These are phyloP conservation scores for Mellivora capensis DNA, from an alignment of 2,113 vertebrate genomes.

Conservation along the genomic window DNA sequence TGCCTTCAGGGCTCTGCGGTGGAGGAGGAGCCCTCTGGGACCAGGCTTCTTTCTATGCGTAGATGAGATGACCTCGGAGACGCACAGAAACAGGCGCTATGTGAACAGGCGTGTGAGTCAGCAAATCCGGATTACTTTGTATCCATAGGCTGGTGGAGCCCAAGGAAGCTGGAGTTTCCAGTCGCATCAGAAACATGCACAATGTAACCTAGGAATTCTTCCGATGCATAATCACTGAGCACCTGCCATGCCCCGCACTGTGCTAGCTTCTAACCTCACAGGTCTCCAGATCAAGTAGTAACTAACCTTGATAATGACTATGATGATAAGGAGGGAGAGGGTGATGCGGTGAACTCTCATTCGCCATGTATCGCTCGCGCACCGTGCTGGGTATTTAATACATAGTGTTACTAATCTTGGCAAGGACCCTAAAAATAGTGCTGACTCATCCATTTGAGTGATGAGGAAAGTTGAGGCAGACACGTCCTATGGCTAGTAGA, in stretches of 20 bases:
- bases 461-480: background rate
- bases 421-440: background rate
- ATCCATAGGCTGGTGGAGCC: background rate
- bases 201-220: background rate
- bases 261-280: background rate
- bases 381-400: background rate
- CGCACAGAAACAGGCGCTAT: background rate
- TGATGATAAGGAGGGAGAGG: background rate
- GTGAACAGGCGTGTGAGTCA: background rate
- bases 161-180: background rate
- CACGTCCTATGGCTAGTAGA: background rate
- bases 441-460: background rate
- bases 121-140: background rate
- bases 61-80: background rate
- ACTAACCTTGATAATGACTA: background rate
- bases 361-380: background rate
- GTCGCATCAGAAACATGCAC: background rate
- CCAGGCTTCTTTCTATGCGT: background rate
- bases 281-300: background rate
- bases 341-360: background rate
- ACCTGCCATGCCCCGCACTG: background rate
- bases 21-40: background rate
- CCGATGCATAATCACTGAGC: background rate
- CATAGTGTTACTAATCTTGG: background rate
- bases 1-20: background rate